A percentile compares a stretch with the other conserved stretches of the same genome.
Evolutionary conservation across 2,797 vertebrate genomes (phyloP).

Genomic region (Hyperoplus lanceolatus): DNA sequence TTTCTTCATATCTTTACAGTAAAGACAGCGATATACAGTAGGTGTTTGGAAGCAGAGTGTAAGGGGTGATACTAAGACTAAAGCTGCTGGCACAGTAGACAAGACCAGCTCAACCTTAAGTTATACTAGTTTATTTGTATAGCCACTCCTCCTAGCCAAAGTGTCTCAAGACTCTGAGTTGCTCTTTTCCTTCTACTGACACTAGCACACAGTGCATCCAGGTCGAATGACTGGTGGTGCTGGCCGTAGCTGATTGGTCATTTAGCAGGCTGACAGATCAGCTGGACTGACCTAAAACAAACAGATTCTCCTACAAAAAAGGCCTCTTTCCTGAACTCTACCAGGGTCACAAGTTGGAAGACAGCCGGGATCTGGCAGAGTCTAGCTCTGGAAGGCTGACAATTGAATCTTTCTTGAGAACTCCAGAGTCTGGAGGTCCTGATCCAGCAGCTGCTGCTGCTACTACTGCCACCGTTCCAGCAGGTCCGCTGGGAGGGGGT

Average conservation of each 20-base stretch:
- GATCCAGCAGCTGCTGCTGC: constrained; percentile 78
- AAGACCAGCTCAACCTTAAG: constrained; percentile 80
- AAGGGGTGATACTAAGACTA: constrained; percentile 85
- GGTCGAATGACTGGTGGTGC: constrained; percentile 66
- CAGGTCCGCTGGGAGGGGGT: constrained; percentile 80
- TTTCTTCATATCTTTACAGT: constrained; percentile 84
- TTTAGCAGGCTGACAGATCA: constrained; percentile 73
- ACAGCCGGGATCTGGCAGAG: constrained; percentile 94
- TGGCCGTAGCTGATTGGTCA: constrained; percentile 74
- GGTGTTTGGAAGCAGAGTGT: constrained; percentile 85
- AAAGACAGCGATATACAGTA: constrained; percentile 86
- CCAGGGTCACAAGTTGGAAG: constrained; percentile 98
- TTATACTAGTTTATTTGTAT: constrained; percentile 81
- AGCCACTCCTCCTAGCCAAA: constrained; percentile 72
- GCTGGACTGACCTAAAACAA: constrained; percentile 76
- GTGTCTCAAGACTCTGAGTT: constrained; percentile 73
- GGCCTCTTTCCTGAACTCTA: constrained; percentile 82
- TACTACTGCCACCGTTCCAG: constrained; percentile 70
- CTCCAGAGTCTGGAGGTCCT: constrained; percentile 85
- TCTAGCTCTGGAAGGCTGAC: constrained; percentile 92
- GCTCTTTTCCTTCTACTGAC: constrained; percentile 76
- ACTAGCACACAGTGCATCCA: constrained; percentile 77
- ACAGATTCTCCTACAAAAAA: constrained; percentile 83
- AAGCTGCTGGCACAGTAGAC: constrained; percentile 79
- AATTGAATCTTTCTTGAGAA: constrained; percentile 90